Percentiles rank a stretch among this genome's conserved stretches.
Evolutionary conservation across 2,888 invertebrate genomes (phyloP).

Genomic region (Dryadula phaetusa): DNA sequence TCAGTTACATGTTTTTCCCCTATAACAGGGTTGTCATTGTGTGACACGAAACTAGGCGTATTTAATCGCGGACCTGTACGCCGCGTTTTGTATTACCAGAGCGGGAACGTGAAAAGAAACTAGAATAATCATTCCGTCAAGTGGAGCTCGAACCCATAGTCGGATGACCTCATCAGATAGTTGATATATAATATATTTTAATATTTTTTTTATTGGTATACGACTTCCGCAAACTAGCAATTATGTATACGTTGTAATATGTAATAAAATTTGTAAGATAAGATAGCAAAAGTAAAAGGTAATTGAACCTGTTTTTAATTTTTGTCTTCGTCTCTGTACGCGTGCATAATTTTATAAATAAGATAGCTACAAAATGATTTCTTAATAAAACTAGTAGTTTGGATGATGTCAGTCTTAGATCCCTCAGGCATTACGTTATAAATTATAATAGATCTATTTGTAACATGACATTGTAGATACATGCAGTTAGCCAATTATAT

Average conservation of each 20-base stretch:
- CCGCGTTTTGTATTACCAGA: no score
- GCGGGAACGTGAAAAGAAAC: no score
- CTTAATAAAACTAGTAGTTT: neutral
- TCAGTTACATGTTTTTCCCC: no score
- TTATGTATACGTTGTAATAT: neutral
- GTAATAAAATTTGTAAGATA: neutral
- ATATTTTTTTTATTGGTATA: neutral
- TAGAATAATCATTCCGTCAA: no score
- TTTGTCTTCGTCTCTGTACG: neutral
- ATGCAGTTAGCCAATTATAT: neutral
- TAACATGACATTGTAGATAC: neutral
- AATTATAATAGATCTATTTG: conserved; percentile 8
- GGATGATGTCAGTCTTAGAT: neutral
- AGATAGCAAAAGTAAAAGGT: conserved; percentile 1
- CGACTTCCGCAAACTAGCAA: conserved; percentile 1
- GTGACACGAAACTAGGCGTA: no score
- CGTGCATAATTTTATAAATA: neutral
- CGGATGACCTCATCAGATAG: neutral
- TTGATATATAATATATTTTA: neutral
- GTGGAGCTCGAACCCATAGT: no score
- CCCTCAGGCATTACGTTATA: conserved; percentile 11
- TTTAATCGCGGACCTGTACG: no score
- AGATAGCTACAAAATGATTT: no score
- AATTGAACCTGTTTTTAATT: neutral
- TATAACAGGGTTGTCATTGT: no score